Percentiles rank a stretch among this genome's conserved stretches.
These are phyloP conservation scores for Dolichomitus sp. DNA, from an alignment of 2,888 invertebrate genomes.

Conservation along the genomic window DNA sequence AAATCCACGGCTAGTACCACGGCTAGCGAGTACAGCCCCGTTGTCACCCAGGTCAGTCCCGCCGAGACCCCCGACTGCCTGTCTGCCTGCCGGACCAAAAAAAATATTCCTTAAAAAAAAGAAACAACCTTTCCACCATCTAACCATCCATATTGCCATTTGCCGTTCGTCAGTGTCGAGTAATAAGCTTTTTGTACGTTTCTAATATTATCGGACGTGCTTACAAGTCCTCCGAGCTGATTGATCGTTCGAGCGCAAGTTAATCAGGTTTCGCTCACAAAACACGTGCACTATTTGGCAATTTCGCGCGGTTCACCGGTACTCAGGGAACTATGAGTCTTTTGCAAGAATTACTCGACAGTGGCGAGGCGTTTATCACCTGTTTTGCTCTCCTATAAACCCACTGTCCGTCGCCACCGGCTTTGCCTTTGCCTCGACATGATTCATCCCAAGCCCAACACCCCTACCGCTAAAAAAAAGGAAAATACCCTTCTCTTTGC, in stretches of 20 bases:
- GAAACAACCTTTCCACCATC: slow-evolving; percentile 33
- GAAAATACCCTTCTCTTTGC: slow-evolving; percentile 2
- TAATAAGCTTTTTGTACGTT: background rate
- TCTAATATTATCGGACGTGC: background rate
- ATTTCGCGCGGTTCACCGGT: slow-evolving; percentile 37
- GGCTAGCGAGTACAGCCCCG: slow-evolving; percentile 84
- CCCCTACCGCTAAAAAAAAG: background rate
- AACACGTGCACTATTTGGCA: slow-evolving; percentile 51
- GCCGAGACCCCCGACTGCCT: slow-evolving; percentile 73
- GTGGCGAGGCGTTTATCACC: slow-evolving; percentile 17
- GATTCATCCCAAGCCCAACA: slow-evolving; percentile 23
- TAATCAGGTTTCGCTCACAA: slow-evolving; percentile 28
- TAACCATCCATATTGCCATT: slow-evolving; percentile 19
- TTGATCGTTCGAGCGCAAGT: slow-evolving; percentile 35
- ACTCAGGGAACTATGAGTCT: background rate
- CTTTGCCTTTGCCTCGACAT: slow-evolving; percentile 48
- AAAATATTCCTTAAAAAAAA: slow-evolving; percentile 14
- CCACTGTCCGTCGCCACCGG: slow-evolving; percentile 32
- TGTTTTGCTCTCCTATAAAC: slow-evolving; percentile 12
- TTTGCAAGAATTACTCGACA: slow-evolving; percentile 44
- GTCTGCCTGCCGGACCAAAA: slow-evolving; percentile 66
- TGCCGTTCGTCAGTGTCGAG: slow-evolving; percentile 16
- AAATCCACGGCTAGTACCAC: slow-evolving; percentile 84
- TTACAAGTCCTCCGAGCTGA: slow-evolving; percentile 4
- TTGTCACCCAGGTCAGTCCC: slow-evolving; percentile 84